phyloP scores from a whole-genome alignment of 2,888 invertebrate genomes.

The Xanthorhoe spadicearia region DNA sequence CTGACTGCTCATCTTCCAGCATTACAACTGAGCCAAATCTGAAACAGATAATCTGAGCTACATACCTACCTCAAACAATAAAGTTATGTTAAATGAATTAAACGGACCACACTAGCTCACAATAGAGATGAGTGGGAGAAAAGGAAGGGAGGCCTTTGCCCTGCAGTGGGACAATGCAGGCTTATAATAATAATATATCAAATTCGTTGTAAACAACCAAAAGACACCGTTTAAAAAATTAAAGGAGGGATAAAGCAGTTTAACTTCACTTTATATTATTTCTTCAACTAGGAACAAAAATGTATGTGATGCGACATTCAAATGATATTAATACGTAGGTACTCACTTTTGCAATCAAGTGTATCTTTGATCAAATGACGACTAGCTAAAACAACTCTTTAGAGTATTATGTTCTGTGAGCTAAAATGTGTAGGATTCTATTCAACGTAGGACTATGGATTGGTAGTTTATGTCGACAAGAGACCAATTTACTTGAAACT shows the following conservation, averaged over 20 bases:
- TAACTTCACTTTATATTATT: background rate
- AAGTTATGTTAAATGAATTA: too few relatives aligned
- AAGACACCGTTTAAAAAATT: background rate
- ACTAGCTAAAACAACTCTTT: too few relatives aligned
- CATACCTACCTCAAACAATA: too few relatives aligned
- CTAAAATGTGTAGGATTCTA: background rate
- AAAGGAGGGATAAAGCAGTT: background rate
- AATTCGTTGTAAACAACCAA: background rate
- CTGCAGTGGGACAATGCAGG: too few relatives aligned
- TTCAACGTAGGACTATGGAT: background rate
- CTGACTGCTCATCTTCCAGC: slow-evolving; percentile 79
- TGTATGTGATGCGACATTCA: background rate
- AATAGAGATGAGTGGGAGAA: too few relatives aligned
- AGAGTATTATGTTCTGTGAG: too few relatives aligned
- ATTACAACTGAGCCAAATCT: slow-evolving; percentile 30
- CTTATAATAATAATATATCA: too few relatives aligned
- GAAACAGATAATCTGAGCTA: too few relatives aligned
- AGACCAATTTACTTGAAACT: too few relatives aligned
- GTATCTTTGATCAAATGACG: background rate
- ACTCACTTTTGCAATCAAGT: background rate
- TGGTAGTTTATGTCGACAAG: background rate
- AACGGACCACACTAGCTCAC: too few relatives aligned
- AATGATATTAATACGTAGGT: background rate
- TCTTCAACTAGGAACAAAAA: background rate
- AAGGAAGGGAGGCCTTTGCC: too few relatives aligned